Conservation (phyloP, 2,113 vertebrate genomes). For the Microcebus tavaratra region DNA sequence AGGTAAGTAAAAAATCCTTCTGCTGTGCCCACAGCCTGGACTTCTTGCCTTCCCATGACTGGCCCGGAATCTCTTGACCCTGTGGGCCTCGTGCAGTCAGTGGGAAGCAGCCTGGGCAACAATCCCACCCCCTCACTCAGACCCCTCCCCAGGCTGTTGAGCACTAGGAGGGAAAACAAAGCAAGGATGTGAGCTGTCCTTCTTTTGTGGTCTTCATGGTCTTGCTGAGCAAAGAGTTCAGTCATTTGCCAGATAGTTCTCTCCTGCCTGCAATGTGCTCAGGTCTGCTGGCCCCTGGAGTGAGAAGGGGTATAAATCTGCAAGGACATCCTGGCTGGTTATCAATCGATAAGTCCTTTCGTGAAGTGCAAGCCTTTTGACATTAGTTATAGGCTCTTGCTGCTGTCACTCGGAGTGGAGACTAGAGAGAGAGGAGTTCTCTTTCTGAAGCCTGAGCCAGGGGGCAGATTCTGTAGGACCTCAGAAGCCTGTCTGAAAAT, state of each 20-base stretch:
- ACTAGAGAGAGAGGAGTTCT: not conserved
- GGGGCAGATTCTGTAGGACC: not conserved
- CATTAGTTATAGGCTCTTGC: not conserved
- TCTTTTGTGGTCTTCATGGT: not conserved
- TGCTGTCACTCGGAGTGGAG: not conserved
- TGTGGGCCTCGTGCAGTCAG: not conserved
- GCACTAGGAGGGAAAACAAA: not conserved
- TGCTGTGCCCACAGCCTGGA: not conserved
- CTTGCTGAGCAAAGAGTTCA: not conserved
- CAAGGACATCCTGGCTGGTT: not conserved
- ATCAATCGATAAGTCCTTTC: not conserved
- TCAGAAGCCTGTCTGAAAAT: not conserved
- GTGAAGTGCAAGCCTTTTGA: not conserved
- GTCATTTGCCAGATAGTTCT: not conserved
- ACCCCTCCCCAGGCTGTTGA: not conserved
- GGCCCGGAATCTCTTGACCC: not conserved
- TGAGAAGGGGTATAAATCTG: not conserved
- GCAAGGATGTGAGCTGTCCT: not conserved
- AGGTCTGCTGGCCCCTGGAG: not conserved
- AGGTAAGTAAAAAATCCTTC: not conserved
- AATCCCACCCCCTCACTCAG: not conserved
- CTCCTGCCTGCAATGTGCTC: not conserved
- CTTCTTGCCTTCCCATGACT: not conserved
- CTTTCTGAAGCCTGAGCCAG: not conserved
- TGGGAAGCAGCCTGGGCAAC: fast-evolving